These are phyloP conservation scores for Octopus bimaculoides DNA, from an alignment of 1,140 invertebrate genomes.

Conservation along the genomic window DNA sequence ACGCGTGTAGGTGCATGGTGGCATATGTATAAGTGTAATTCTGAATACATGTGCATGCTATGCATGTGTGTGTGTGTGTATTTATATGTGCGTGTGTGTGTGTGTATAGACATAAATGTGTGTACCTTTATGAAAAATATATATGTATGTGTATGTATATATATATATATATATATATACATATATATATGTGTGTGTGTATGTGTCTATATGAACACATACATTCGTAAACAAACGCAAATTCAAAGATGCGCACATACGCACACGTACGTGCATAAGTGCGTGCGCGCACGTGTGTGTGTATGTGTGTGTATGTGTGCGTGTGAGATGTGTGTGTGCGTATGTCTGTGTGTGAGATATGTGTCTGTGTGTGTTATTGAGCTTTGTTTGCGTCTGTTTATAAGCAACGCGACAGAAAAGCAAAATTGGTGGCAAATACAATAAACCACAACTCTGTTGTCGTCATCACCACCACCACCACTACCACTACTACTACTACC, in stretches of 20 bases:
- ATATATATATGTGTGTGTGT: neutral
- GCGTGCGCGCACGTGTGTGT: neutral
- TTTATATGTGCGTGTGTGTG: neutral
- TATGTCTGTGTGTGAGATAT: neutral
- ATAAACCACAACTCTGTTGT: too few species aligned
- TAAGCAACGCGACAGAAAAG: too few species aligned
- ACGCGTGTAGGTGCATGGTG: too few species aligned
- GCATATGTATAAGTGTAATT: too few species aligned
- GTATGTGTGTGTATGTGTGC: neutral
- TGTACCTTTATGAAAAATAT: neutral
- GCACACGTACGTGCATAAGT: neutral
- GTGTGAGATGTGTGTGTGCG: neutral
- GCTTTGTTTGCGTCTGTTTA: too few species aligned
- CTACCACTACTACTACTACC: too few species aligned
- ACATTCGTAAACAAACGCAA: neutral
- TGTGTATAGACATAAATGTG: neutral
- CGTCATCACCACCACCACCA: too few species aligned
- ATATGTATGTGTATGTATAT: neutral
- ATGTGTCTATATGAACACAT: neutral
- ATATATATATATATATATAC: conserved; percentile 2
- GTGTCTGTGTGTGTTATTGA: neutral
- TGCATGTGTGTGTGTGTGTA: too few species aligned
- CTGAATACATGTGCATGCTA: too few species aligned
- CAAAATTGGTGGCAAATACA: too few species aligned
- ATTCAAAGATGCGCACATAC: neutral